Evolutionary conservation across 2,797 vertebrate genomes (phyloP).

Genomic region (Linurgus olivaceus): DNA sequence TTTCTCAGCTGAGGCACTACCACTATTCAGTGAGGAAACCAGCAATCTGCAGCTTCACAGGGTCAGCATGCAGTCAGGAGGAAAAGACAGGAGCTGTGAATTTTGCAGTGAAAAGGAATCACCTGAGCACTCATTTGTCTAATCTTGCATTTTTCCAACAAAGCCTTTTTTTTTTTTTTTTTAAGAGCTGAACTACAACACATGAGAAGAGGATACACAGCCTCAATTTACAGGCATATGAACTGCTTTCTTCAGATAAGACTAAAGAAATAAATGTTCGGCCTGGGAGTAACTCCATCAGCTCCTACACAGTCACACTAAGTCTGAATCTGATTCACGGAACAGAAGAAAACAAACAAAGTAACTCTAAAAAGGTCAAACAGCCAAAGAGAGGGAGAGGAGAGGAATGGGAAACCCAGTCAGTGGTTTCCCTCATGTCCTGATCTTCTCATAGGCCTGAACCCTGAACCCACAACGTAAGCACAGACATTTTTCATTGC

Average conservation of each 20-base stretch:
- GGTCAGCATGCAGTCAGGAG: neutral
- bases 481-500: conserved; percentile 22
- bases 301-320: neutral
- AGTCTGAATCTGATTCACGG: neutral
- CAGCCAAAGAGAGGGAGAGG: neutral
- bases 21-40: neutral
- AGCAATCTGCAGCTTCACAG: neutral
- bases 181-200: neutral
- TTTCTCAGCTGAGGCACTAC: neutral
- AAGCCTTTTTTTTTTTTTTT: neutral
- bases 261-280: neutral
- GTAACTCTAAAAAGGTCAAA: conserved; percentile 9
- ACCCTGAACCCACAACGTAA: neutral
- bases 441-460: neutral
- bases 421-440: neutral
- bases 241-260: neutral
- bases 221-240: neutral
- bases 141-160: neutral
- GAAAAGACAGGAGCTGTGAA: neutral
- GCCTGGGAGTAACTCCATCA: neutral
- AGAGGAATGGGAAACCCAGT: neutral
- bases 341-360: conserved; percentile 18
- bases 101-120: neutral
- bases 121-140: neutral
- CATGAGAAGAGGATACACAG: neutral